Conservation (phyloP, 2,888 invertebrate genomes). For the Cataglyphis livida region DNA sequence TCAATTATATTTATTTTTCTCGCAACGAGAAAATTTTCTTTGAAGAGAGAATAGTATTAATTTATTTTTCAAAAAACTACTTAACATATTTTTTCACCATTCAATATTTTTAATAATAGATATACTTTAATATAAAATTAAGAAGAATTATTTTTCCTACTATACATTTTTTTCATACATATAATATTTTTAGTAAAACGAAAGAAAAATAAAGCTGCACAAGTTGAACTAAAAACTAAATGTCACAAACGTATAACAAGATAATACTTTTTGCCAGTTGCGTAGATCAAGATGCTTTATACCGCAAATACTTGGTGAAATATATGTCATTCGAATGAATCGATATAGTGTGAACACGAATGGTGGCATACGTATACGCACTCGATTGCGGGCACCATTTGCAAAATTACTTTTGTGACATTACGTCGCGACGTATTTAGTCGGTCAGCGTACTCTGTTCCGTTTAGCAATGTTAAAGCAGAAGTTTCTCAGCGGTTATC, state of each 20-base stretch:
- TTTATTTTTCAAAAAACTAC: not conserved
- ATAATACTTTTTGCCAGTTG: not conserved
- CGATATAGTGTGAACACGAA: not conserved
- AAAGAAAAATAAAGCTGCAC: not conserved
- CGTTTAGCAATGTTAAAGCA: slow-evolving; percentile 43
- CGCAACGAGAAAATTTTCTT: not conserved
- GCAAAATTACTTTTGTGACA: slow-evolving; percentile 48
- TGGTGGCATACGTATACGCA: slow-evolving; percentile 5
- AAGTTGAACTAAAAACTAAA: not conserved
- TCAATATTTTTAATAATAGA: not conserved
- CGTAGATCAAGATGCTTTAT: not conserved
- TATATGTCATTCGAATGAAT: not conserved
- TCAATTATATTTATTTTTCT: not conserved
- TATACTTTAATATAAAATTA: not conserved
- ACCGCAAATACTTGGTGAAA: not conserved
- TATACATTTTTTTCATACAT: not conserved
- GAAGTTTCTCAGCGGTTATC: slow-evolving; percentile 53
- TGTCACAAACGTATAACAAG: not conserved
- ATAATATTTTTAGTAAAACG: not conserved
- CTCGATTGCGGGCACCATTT: slow-evolving; percentile 43
- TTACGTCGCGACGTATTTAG: slow-evolving; percentile 38
- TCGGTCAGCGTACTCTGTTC: slow-evolving; percentile 19
- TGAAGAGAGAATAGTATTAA: not conserved
- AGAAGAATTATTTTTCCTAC: not conserved
- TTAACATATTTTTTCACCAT: not conserved